Conservation (phyloP, 2,888 invertebrate genomes). For the Megamerina dolium region DNA sequence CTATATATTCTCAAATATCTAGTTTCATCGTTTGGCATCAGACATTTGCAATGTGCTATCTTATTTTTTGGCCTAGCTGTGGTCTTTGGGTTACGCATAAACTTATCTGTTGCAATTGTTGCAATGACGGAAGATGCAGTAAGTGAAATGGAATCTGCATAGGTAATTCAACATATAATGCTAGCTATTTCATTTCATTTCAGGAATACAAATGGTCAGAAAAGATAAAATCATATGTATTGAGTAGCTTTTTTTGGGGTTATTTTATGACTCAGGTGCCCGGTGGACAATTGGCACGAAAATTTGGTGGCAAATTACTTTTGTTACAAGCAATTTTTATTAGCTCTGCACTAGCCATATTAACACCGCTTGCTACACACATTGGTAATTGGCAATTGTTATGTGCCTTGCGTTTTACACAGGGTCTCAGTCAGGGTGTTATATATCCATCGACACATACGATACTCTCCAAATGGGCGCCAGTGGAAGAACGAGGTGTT, state of each 20-base stretch:
- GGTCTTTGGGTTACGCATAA: conserved; percentile 7
- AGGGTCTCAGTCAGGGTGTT: conserved; percentile 66
- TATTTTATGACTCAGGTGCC: conserved; percentile 60
- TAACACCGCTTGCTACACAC: conserved; percentile 63
- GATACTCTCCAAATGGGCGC: conserved; percentile 64
- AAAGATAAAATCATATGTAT: conserved; percentile 53
- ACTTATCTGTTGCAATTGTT: conserved; percentile 8
- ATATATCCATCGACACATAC: conserved; percentile 64
- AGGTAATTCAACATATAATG: too few relatives aligned
- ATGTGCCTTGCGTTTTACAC: conserved; percentile 57
- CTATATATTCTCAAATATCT: too few relatives aligned
- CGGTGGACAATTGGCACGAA: conserved; percentile 63
- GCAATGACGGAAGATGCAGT: conserved; percentile 11
- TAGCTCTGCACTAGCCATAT: conserved; percentile 60
- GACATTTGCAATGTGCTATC: conserved; percentile 8
- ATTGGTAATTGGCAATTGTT: conserved; percentile 58
- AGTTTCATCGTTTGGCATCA: background rate
- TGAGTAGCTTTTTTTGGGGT: conserved; percentile 66
- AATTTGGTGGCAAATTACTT: conserved; percentile 64
- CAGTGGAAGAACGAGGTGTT: conserved; percentile 60
- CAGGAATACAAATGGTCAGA: conserved; percentile 60
- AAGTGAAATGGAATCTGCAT: too few relatives aligned
- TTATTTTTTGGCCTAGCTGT: conserved; percentile 3
- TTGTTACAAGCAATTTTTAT: conserved; percentile 53
- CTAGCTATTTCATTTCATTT: conserved; percentile 23